Evolutionary conservation across 2,113 vertebrate genomes (phyloP), one percentile per base, ranked within the genome.

Genomic region (Harpagus bidentatus): DNA sequence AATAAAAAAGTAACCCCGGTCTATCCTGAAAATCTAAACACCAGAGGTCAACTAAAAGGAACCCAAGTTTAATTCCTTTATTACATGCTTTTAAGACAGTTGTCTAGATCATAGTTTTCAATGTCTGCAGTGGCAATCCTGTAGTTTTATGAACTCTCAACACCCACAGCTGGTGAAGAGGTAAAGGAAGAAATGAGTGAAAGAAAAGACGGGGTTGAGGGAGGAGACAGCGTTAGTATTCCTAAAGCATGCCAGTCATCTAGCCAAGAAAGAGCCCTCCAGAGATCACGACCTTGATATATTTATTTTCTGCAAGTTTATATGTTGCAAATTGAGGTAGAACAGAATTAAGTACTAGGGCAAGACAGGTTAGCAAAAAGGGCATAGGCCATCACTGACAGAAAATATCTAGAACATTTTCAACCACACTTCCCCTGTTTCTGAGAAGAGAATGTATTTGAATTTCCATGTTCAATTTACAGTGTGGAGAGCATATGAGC

Each of bases 231-330:
- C 1, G 0, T 82, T 83, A 88, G 14, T 31, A 66, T 73, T 93
- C 71, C 50, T 83, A 77, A 93, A 83, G 5, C 42, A 71, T 25
- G 21, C 25, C 58, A 88, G 67, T 42, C 53, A 73, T 47, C 34
- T 31, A 70, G 23, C 15, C 22, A 53, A 78, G 28, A 47, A 26
- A 61, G 8, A 86, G 48, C 7, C n/a, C 58, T 96, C 29, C 87
- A 94, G 66, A 93, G 82, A 67, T 66, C 71, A 63, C 1, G n/a
- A 59, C 48, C 67, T 90, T 42, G 12, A 7, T 86, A 66, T 90
- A 90, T 92, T 88, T 96, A 83, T 93, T 88, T 96, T 82, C 58
- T 88, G 53, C n/a, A 80, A 94, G 61, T 82, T 91, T 87, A 43
- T 91, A 31, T 20, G 16, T 90, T 91, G 73, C n/a, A 95, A 95